Conservation (phyloP, 2,797 vertebrate species). For the Anolis apletophallus region DNA sequence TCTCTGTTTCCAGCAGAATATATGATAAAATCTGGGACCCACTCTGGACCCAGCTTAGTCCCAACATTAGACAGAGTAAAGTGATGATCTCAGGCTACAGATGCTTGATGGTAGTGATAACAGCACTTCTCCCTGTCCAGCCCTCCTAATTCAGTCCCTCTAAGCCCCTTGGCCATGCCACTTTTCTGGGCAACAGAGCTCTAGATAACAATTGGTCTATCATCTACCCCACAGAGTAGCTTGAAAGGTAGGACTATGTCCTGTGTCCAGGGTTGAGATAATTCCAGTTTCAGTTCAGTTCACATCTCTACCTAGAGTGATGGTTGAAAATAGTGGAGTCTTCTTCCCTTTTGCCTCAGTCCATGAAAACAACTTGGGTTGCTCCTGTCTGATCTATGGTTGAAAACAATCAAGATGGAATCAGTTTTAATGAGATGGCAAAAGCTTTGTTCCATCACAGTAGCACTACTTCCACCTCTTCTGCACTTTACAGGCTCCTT, state of each 20-base stretch:
- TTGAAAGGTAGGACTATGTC: not conserved
- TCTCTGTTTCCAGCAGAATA: not conserved
- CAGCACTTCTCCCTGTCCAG: no score
- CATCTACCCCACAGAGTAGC: not conserved
- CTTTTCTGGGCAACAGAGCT: not conserved
- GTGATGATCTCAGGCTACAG: no score
- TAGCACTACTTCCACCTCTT: not conserved
- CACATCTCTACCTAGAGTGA: not conserved
- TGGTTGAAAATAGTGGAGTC: not conserved
- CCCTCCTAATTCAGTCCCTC: not conserved
- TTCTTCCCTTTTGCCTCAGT: not conserved
- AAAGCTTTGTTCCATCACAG: not conserved
- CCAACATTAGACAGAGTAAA: not conserved
- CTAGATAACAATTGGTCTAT: not conserved
- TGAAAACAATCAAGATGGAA: not conserved
- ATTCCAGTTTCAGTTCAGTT: not conserved
- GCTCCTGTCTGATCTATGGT: not conserved
- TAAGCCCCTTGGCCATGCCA: not conserved
- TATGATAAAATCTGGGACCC: not conserved
- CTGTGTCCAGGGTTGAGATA: not conserved
- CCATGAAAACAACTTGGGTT: not conserved
- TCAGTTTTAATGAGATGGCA: not conserved
- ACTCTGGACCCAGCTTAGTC: not conserved
- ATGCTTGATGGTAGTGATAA: no score
- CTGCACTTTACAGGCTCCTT: not conserved